A percentile compares a stretch with the other conserved stretches of the same genome.
phyloP scores from a whole-genome alignment of 2,113 vertebrate species.

The Calcarius ornatus region DNA sequence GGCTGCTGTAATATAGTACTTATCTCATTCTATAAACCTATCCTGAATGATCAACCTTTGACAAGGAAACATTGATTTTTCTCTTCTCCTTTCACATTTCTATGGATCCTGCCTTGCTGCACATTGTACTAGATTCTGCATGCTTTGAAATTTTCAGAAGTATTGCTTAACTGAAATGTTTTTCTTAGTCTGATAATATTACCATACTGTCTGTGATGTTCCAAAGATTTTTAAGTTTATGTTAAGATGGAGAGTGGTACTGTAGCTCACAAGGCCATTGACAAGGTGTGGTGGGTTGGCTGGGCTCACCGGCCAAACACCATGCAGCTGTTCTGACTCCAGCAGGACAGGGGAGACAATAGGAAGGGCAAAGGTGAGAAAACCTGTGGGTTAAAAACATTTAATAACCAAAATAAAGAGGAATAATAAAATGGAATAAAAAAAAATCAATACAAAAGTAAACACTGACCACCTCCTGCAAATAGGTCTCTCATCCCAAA shows the following conservation, averaged over 20 bases:
- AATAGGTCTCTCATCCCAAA: neutral
- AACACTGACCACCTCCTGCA: neutral
- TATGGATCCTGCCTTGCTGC: neutral
- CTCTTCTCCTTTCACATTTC: neutral
- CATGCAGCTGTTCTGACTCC: neutral
- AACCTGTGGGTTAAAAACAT: neutral
- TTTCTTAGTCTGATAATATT: neutral
- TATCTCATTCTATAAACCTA: neutral
- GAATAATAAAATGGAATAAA: neutral
- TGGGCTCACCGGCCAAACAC: neutral
- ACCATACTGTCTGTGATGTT: neutral
- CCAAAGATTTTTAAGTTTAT: neutral
- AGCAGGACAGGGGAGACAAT: accelerated
- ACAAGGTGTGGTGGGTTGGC: neutral
- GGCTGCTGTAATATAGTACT: neutral
- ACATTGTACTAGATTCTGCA: neutral
- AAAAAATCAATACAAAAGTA: neutral
- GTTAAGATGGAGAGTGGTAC: neutral
- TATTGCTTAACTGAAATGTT: neutral
- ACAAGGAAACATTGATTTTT: neutral
- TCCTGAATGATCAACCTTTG: neutral
- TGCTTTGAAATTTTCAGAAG: neutral
- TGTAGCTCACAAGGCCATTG: neutral
- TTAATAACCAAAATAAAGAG: neutral
- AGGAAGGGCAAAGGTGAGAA: neutral